Evolutionary conservation across 2,797 vertebrate species (phyloP), one percentile per base, ranked within the genome.

Genomic region (Halcyon chelicuti): DNA sequence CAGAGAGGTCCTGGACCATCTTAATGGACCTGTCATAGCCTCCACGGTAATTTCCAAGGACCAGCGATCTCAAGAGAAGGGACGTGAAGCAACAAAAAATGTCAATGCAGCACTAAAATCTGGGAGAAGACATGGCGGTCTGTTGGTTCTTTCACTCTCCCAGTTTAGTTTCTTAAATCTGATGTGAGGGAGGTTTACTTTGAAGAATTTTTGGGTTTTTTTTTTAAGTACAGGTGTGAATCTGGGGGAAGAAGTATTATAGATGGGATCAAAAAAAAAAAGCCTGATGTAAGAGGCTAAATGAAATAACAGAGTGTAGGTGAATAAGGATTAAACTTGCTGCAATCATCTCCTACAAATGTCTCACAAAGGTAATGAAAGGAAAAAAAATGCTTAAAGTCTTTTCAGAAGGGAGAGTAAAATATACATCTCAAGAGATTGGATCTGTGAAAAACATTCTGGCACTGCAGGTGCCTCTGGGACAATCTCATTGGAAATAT

Each of bases 381-480:
- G 60, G 51, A 21, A 29, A 33, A 44, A 49, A 49, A 47, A 19
- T 3, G 17, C 40, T 92, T 57, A 7, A 87, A 58, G 9, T 52
- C 29, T 74, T 92, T 33, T 86, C 63, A 83, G 77, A 93, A 79
- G 31, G 19, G 14, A 51, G 61, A 93, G 55, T 57, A 80, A 95
- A 96, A 89, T n/a, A 67, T 4, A 55, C 1, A 10, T 75, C 83
- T 88, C 88, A 67, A 63, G 60, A 92, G 67, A 85, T 1, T 70
- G 37, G 31, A 62, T 91, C 62, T 94, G 33, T 92, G 65, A 79
- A 94, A 95, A 92, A 39, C 21, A 77, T 77, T 79, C 44, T n/a
- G 46, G 40, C 5, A 5, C 87, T 86, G 61, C 86, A 92, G 51
- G 82, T 0, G 0, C 29, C 65, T 72, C 40, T 4, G 5, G 66